Base-by-base conservation (phyloP, 2,113 vertebrate genomes). In the Neopipo cinnamomea region DNA sequence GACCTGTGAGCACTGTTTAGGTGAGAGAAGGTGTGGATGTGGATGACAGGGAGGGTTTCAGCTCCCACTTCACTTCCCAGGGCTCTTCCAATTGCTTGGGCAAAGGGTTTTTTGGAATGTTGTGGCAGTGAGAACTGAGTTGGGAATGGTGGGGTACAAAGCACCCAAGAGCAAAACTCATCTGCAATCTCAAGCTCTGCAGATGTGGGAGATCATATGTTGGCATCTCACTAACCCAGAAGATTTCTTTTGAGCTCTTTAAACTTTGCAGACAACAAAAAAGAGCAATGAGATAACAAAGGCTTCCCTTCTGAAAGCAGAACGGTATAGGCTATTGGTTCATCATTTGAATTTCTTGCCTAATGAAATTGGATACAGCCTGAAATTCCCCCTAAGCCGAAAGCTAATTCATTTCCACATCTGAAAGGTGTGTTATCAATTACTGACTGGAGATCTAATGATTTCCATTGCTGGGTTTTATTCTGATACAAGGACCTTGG, bases 291-390 rank as follows among this genome's bases (percentile, higher is more conserved):
- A 90, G 85, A 86, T 90, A 96, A 87, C 39, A 71, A 91, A 83
- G 1, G 1, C 23, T 33, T 82, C 71, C 59, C 68, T 90, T 73
- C 50, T 56, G 41, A 41, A 67, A 94, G 76, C 42, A 67, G 73
- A 88, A 96, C 92, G 93, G 94, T 93, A 90, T 92, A 96, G 95
- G 72, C 90, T 79, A 70, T 89, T 83, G 3, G 27, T 41, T 95
- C 82, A 93, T 95, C 72, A 84, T 86, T 47, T 91, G 76, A 83
- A 96, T 96, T 92, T 96, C 68, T 96, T 94, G 52, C 78, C 90
- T 97, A 92, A 96, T 92, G 95, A 96, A 95, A 96, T 90, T 91
- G 59, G 93, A 96, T 95, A 86, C 85, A 97, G 92, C 25, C 73
- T 88, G 78, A 88, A 70, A 72, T 74, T 61, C 71, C n/a, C 88